Evolutionary conservation across 2,888 invertebrate species (phyloP).

Genomic region (Perizoma flavofasciatum): DNA sequence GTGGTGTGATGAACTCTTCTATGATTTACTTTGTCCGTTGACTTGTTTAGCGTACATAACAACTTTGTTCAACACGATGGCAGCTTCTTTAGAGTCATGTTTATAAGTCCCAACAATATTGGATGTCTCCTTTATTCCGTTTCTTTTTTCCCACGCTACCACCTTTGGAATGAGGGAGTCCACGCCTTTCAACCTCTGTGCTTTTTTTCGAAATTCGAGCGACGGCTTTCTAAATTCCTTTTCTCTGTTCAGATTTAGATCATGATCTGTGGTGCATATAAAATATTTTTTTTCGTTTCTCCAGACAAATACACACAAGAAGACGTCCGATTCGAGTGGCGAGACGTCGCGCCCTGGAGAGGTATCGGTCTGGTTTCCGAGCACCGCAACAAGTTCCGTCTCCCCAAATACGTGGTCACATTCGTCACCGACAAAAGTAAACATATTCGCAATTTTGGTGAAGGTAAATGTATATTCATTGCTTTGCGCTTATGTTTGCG

Average conservation of each 20-base stretch:
- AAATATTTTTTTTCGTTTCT: neutral
- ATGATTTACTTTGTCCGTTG: neutral
- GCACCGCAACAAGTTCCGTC: conserved; percentile 82
- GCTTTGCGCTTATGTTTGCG: conserved; percentile 79
- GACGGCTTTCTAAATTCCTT: too few relatives aligned
- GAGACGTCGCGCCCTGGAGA: conserved; percentile 80
- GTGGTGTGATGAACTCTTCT: neutral
- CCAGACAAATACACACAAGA: conserved; percentile 85
- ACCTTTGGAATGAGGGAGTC: too few relatives aligned
- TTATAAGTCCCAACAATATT: too few relatives aligned
- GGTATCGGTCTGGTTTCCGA: conserved; percentile 77
- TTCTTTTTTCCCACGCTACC: too few relatives aligned
- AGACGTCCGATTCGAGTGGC: conserved; percentile 86
- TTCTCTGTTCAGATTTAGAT: too few relatives aligned
- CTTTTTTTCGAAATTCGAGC: too few relatives aligned
- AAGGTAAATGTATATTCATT: conserved; percentile 84
- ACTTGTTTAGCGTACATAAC: neutral
- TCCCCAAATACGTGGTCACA: conserved; percentile 86
- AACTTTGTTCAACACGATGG: neutral
- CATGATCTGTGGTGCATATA: too few relatives aligned
- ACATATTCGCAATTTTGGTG: conserved; percentile 85
- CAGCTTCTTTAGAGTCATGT: neutral
- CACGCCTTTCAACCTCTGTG: too few relatives aligned
- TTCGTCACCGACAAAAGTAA: conserved; percentile 85
- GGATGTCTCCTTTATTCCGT: too few relatives aligned